Base-by-base conservation (phyloP, 1,140 invertebrate species). In the Drosophila prosaltans region DNA sequence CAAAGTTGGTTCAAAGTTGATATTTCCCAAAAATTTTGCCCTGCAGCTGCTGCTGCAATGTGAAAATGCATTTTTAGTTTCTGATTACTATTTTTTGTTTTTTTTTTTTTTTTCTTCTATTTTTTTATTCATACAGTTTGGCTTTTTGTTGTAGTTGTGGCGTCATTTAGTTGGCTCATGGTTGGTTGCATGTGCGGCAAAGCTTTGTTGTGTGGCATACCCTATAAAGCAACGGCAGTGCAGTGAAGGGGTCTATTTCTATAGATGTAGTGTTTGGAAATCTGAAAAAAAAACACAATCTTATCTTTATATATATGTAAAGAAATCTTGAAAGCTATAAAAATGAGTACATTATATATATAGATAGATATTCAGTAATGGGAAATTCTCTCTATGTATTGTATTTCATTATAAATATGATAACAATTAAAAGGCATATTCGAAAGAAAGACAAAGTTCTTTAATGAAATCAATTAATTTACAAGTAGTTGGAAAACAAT, bases 21-120 rank as follows among this genome's bases (percentile, higher is more conserved):
- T 60, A 71, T 63, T 57, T 77, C 65, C 64, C 51, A 64, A 55
- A 76, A 69, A 63, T 76, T 69, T 76, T 69, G 71, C 62, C 43
- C 65, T 65, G 60, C 59, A 59, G 55, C 57, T 59, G 45, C 66
- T 72, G 68, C 70, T 36, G 28, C 28, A 30, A 78, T 85, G 79
- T 78, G 78, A 65, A 77, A 81, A 78, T 81, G 82, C 74, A 86
- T 79, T 75, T 80, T 75, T 58, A 60, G 69, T 61, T 61, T 36
- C 55, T 58, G 45, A 51, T 36, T 36, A 30, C 16, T 21, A 48
- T 21, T 8, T 39, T 16, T 16, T 16, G 16, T 16, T 16, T 16
- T 16, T 16, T 3, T 21, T 21, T 21, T 48, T 21, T 51, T 51
- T 51, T 10, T 26, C 24, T 16, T 24, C 24, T 48, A 2, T 16